phyloP scores from a whole-genome alignment of 2,113 vertebrate species.

The Dasyurus viverrinus region DNA sequence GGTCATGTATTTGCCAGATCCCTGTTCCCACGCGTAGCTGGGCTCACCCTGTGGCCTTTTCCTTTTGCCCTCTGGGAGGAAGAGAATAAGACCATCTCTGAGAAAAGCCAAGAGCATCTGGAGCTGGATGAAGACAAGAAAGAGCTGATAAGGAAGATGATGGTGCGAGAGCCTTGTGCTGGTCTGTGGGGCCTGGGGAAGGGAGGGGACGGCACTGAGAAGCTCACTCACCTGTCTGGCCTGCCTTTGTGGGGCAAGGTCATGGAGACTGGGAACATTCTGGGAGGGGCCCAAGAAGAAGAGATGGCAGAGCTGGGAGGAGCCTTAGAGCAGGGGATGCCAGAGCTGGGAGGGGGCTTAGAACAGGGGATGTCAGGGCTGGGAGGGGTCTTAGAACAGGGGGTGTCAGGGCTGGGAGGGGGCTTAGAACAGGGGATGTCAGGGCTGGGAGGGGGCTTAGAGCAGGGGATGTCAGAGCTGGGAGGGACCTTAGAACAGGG shows the following conservation, averaged over 20 bases:
- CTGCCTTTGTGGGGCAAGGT: neutral
- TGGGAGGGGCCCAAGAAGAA: neutral
- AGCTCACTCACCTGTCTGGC: neutral
- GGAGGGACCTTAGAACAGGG: neutral
- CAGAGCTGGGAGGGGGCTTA: neutral
- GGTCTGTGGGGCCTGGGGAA: neutral
- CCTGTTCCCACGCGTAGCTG: neutral
- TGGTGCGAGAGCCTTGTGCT: slow-evolving; percentile 34
- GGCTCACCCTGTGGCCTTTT: neutral
- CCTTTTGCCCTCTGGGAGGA: slow-evolving; percentile 43
- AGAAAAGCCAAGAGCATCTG: slow-evolving; percentile 5
- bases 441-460: neutral
- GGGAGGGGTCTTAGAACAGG: too few species aligned
- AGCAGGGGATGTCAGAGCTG: neutral
- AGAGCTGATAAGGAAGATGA: slow-evolving; percentile 59
- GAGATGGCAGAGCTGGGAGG: too few species aligned
- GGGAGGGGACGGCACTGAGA: neutral
- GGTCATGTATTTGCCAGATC: neutral
- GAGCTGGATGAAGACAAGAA: slow-evolving; percentile 51
- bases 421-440: neutral
- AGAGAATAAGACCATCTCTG: neutral
- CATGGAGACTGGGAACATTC: neutral
- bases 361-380: neutral
- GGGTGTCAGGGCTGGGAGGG: too few species aligned
- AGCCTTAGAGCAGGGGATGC: neutral